Percentiles rank a stretch among this genome's conserved stretches.
Conservation (phyloP, 1,140 invertebrate species). For the Aricia agestis region DNA sequence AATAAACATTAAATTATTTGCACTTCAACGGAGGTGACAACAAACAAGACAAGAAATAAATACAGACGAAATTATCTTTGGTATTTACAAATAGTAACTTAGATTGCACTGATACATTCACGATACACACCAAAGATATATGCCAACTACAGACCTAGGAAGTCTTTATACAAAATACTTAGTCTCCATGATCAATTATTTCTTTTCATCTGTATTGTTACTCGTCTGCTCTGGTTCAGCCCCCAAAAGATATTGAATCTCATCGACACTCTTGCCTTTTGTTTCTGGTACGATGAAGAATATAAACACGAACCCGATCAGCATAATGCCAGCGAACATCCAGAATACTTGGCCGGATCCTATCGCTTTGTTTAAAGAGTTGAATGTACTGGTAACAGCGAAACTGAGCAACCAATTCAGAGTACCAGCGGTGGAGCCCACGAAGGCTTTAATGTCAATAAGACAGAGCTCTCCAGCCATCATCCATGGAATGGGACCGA, state of each 20-base stretch:
- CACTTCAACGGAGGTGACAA: slow-evolving; percentile 26
- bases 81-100: slow-evolving; percentile 36
- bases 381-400: slow-evolving; percentile 87
- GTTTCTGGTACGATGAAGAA: slow-evolving; percentile 90
- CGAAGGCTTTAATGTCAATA: slow-evolving; percentile 86
- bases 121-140: slow-evolving; percentile 39
- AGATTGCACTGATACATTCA: slow-evolving; percentile 35
- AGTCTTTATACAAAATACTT: slow-evolving; percentile 51
- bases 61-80: slow-evolving; percentile 44
- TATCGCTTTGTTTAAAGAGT: slow-evolving; percentile 76
- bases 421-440: slow-evolving; percentile 82
- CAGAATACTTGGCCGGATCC: slow-evolving; percentile 84
- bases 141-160: slow-evolving; percentile 37
- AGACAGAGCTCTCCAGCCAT: slow-evolving; percentile 86
- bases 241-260: slow-evolving; percentile 83
- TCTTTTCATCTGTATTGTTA: slow-evolving; percentile 48
- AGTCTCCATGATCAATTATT: slow-evolving; percentile 55
- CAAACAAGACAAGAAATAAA: slow-evolving; percentile 27
- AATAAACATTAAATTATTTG: slow-evolving; percentile 22
- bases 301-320: slow-evolving; percentile 84
- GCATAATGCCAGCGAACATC: slow-evolving; percentile 85
- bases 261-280: slow-evolving; percentile 90
- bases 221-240: slow-evolving; percentile 40
- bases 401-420: slow-evolving; percentile 90
- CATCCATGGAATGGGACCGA: slow-evolving; percentile 88